Evolutionary conservation across 2,113 vertebrate genomes (phyloP).

Genomic region (Ursus arctos): DNA sequence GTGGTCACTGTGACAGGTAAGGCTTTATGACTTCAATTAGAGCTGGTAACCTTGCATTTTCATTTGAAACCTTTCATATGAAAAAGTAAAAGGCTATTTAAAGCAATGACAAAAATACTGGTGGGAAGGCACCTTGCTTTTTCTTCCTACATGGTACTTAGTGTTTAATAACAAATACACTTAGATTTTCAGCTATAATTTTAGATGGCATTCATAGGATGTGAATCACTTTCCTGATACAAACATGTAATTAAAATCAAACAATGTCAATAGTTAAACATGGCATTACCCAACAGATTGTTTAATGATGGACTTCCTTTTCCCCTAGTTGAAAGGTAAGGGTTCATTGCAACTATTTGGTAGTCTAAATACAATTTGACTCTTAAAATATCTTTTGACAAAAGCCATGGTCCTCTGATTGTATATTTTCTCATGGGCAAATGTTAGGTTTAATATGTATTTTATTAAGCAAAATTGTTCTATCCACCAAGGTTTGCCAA

Average conservation of each 20-base stretch:
- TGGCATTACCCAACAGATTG: constrained; percentile 43
- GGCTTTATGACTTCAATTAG: not conserved
- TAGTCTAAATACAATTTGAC: constrained; percentile 65
- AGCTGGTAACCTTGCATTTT: not conserved
- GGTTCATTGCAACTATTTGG: constrained; percentile 13
- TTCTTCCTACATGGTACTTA: constrained; percentile 30
- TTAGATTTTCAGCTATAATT: constrained; percentile 59
- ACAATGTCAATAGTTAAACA: constrained; percentile 78
- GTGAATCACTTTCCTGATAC: constrained; percentile 78
- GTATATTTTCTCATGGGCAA: constrained; percentile 57
- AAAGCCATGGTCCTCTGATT: not conserved
- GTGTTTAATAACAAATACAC: constrained; percentile 67
- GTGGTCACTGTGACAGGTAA: not conserved
- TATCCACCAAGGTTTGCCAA: constrained; percentile 37
- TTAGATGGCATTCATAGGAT: constrained; percentile 64
- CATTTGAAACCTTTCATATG: not conserved
- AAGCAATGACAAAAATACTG: not conserved
- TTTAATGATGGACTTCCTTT: constrained; percentile 72
- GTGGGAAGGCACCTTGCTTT: not conserved
- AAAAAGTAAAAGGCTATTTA: constrained; percentile 32
- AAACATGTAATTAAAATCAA: constrained; percentile 79
- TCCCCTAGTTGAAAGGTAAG: constrained; percentile 54
- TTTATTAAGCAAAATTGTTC: constrained; percentile 73
- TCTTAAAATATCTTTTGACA: constrained; percentile 69
- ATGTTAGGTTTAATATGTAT: constrained; percentile 59